These are phyloP conservation scores for Hydrochoerus hydrochaeris DNA, from an alignment of 2,113 vertebrate genomes.

Conservation along the genomic window DNA sequence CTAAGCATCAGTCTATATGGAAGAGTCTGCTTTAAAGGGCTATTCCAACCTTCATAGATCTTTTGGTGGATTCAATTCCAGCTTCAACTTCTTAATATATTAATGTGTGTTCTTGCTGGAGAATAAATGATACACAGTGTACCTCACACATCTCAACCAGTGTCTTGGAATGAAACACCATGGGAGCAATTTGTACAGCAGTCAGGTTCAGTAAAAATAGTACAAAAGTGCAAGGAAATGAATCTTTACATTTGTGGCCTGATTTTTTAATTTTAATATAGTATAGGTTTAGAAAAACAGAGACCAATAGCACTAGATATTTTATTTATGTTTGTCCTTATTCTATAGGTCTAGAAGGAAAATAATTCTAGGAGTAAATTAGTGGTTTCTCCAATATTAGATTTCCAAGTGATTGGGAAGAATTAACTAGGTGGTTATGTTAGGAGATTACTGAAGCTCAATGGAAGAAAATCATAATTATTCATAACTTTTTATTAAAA, in stretches of 20 bases:
- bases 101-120: constrained; percentile 60
- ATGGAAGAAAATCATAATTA: neutral
- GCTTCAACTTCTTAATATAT: constrained; percentile 63
- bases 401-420: neutral
- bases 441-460: neutral
- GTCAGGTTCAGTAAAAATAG: constrained; percentile 58
- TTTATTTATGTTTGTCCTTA: neutral
- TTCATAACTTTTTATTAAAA: neutral
- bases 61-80: constrained; percentile 34
- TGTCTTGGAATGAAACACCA: constrained; percentile 59
- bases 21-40: constrained; percentile 32
- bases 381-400: neutral
- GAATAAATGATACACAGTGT: constrained; percentile 49
- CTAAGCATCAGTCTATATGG: neutral
- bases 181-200: constrained; percentile 57
- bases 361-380: neutral
- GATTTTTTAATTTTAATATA: neutral
- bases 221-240: constrained; percentile 56
- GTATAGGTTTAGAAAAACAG: neutral
- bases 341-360: neutral
- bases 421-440: neutral
- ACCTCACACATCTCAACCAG: constrained; percentile 44
- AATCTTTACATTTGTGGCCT: neutral
- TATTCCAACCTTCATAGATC: constrained; percentile 66
- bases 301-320: neutral